Conservation (phyloP, 64 coral and sea anemone species). For the Montipora foliosa region DNA sequence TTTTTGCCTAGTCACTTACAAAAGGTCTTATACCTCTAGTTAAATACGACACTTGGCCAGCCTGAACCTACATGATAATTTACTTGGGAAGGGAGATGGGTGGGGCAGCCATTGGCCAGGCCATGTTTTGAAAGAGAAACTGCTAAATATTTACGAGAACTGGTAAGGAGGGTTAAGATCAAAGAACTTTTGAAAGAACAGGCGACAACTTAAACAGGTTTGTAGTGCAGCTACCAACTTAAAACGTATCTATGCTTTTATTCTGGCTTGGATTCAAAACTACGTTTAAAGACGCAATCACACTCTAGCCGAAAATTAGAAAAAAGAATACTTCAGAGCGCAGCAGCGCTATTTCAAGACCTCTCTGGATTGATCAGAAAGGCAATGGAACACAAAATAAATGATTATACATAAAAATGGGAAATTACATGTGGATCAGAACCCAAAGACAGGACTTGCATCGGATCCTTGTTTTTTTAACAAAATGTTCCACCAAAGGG, state of each 20-base stretch:
- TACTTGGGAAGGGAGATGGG: constrained; percentile 81
- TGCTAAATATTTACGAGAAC: constrained; percentile 88
- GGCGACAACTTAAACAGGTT: background rate
- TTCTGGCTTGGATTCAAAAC: too few relatives aligned
- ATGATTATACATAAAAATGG: too few relatives aligned
- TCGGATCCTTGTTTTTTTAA: too few relatives aligned
- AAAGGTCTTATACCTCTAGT: constrained; percentile 32
- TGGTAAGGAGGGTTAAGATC: constrained; percentile 47
- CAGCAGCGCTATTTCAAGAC: background rate
- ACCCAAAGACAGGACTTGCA: too few relatives aligned
- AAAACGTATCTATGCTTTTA: too few relatives aligned
- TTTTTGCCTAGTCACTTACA: background rate
- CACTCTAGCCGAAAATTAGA: too few relatives aligned
- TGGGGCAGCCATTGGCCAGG: constrained; percentile 75
- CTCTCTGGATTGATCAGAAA: too few relatives aligned
- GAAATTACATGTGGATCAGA: too few relatives aligned
- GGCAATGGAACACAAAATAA: too few relatives aligned
- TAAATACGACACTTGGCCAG: constrained; percentile 80
- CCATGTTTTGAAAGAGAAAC: constrained; percentile 97
- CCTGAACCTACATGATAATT: constrained; percentile 90
- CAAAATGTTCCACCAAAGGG: too few relatives aligned
- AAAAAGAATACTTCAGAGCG: too few relatives aligned
- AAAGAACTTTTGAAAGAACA: background rate
- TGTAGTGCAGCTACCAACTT: background rate
- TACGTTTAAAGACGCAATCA: too few relatives aligned